Evolutionary conservation across 1,140 invertebrate genomes (phyloP), one percentile per base, ranked within the genome.

Genomic region (Lordiphosa collinella): DNA sequence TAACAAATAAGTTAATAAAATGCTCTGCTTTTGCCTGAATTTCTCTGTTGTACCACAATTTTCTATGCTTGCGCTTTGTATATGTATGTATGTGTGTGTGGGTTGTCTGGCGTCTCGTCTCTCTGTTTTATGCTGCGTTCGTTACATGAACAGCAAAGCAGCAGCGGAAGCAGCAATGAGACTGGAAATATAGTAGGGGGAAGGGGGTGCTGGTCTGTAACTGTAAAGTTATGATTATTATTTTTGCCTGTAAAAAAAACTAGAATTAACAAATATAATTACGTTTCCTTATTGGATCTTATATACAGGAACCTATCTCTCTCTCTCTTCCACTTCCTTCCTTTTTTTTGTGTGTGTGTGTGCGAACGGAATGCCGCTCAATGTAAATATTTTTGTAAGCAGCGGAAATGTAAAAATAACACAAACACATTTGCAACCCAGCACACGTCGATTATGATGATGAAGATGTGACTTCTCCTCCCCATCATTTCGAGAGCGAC

Each of bases 371-470:
- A 13, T 41, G 14, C 35, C 37, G 49, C 49, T 37, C 53, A 50
- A 53, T 56, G 44, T 74, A 73, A 80, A 79, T 84, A 76, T 82
- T 82, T 82, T 75, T 66, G 62, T 82, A 68, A 76, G 76, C 78
- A 84, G 64, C 78, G 78, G 78, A 84, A 73, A 84, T 84, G 78
- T 84, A 73, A 84, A 84, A 84, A 84, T 84, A 84, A 84, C 78
- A 78, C 76, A 57, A 70, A 80, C 57, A 71, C 71, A 68, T 84
- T 75, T 67, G 61, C 55, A 82, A 58, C 60, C 48, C 50, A 71
- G 25, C 25, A 29, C 25, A 29, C 25, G 25, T 29, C 53, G 57
- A 82, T 34, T 43, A 53, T 44, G 49, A 69, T 59, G 51, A 67
- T 52, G 61, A 50, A 66, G 46, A 54, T 51, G 53, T 22, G 16